A percentile compares a stretch with the other conserved stretches of the same genome.
Conservation (phyloP, 1,140 invertebrate genomes). For the Drosophila sp. region DNA sequence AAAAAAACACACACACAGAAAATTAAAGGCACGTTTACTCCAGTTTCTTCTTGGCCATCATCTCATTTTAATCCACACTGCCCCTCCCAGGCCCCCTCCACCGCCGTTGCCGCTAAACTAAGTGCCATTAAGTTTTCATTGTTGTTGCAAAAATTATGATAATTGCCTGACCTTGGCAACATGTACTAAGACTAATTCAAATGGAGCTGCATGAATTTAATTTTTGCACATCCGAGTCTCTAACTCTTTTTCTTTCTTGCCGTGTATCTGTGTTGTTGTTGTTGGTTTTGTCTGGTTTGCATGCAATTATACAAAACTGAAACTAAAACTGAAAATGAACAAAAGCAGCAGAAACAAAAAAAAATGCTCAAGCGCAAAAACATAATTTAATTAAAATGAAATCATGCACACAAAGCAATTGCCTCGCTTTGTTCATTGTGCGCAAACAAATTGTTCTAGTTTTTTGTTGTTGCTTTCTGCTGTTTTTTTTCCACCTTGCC, state of each 20-base stretch:
- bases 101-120: conserved; percentile 42
- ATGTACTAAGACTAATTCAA: conserved; percentile 69
- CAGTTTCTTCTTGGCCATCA: conserved; percentile 51
- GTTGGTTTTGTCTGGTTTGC: conserved; percentile 30
- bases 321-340: conserved; percentile 17
- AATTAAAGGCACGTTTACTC: conserved; percentile 74
- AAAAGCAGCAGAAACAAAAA: conserved; percentile 26
- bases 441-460: conserved; percentile 77
- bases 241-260: conserved; percentile 10
- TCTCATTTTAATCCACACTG: not conserved
- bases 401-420: conserved; percentile 80
- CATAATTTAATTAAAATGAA: conserved; percentile 82
- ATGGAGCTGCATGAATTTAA: conserved; percentile 51
- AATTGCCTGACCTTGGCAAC: conserved; percentile 77
- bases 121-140: conserved; percentile 52
- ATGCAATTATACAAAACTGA: conserved; percentile 69
- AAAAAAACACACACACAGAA: not conserved
- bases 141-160: conserved; percentile 69
- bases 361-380: conserved; percentile 48
- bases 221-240: conserved; percentile 59
- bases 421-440: conserved; percentile 77
- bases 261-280: conserved; percentile 35
- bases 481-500: conserved; percentile 42
- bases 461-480: conserved; percentile 44
- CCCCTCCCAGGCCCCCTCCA: not conserved